Base-by-base conservation (phyloP, 2,888 invertebrate species). In the Deilephila elpenor region DNA sequence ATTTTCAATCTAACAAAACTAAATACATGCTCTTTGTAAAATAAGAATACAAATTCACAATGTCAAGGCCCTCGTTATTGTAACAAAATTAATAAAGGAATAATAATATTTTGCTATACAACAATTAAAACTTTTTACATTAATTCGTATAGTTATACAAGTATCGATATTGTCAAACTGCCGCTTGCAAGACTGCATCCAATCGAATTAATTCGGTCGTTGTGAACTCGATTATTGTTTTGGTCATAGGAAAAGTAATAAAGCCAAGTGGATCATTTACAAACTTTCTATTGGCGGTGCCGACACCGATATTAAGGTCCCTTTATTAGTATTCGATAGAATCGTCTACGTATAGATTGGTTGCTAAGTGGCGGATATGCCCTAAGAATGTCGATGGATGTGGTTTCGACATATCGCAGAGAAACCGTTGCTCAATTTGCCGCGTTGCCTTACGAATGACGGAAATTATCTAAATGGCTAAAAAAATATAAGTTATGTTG, bases 201-300 rank as follows among this genome's bases (percentile, higher is more conserved):
- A 64, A 64, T 64, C 64, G 37, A 44, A 64, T 64, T 44, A 64
- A 44, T 44, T 64, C 20, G 7, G 20, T 44, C 44, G 64, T 64
- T n/a, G 37, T 44, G 20, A 14, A 64, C 64, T 64, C 64, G 20
- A 64, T 64, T n/a, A 56, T 56, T 14, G 37, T 44, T 34, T 62
- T 20, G 44, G 20, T 17, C 11, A 44, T 20, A 44, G 20, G 20
- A 37, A 64, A 44, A 64, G 64, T 29, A 61, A 32, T 37, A n/a
- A 37, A 64, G 56, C 7, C n/a, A 5, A n/a, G n/a, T 44, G 64
- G 37, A 37, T 44, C 20, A n/a, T 5, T 44, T 14, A 37, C 44
- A n/a, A 56, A 56, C 56, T 56, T 56, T 56, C 56, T n/a, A 56
- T n/a, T n/a, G 56, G 2, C 56, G n/a, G n/a, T 56, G 56, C 44